Conservation (phyloP, 1,140 invertebrate genomes). For the Polypedilum vanderplanki region DNA sequence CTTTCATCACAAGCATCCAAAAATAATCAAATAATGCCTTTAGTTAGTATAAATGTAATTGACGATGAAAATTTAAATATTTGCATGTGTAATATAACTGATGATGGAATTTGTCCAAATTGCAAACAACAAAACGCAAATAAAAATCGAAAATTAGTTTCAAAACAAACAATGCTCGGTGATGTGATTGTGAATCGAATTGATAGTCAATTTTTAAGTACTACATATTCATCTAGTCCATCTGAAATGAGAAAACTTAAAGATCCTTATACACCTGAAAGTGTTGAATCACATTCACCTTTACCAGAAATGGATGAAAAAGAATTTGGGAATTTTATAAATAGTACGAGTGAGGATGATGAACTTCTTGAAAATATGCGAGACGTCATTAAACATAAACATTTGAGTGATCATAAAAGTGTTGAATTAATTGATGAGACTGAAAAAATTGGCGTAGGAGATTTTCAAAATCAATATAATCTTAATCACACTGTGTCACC, state of each 20-base stretch:
- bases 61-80: conserved; percentile 45
- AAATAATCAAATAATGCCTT: conserved; percentile 43
- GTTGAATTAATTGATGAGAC: background rate
- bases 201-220: conserved; percentile 47
- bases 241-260: conserved; percentile 35
- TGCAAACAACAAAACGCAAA: conserved; percentile 37
- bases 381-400: background rate
- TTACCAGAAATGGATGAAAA: conserved; percentile 44
- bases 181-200: conserved; percentile 50
- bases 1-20: background rate
- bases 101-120: conserved; percentile 34
- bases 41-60: conserved; percentile 48
- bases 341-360: background rate
- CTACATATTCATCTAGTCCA: conserved; percentile 33
- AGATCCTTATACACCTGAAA: conserved; percentile 71
- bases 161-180: conserved; percentile 36
- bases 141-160: conserved; percentile 35
- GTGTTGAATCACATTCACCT: conserved; percentile 64
- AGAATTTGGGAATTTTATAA: background rate
- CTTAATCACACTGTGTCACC: conserved; percentile 42
- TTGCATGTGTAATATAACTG: background rate
- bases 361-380: background rate
- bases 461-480: background rate
- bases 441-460: background rate
- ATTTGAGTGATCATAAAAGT: background rate